phyloP scores from a whole-genome alignment of 2,888 invertebrate genomes.

The Cantharis flavilabris region DNA sequence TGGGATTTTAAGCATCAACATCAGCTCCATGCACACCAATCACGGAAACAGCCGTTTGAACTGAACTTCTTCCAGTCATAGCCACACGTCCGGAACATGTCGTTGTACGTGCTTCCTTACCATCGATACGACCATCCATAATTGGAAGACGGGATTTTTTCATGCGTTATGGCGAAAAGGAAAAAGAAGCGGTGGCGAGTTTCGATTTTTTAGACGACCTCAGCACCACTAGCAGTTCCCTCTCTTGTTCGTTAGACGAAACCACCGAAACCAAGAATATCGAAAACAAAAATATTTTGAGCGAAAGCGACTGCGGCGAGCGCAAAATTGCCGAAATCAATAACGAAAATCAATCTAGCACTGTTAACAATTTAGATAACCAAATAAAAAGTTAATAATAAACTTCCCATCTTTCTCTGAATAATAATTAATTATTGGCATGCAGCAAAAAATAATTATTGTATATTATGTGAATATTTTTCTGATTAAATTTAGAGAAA shows the following conservation, averaged over 20 bases:
- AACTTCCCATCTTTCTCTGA: neutral
- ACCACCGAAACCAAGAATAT: constrained; percentile 24
- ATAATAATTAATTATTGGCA: neutral
- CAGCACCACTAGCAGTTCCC: constrained; percentile 45
- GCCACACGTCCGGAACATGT: constrained; percentile 63
- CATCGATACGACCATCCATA: constrained; percentile 68
- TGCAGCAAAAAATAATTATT: neutral
- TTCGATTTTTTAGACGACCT: constrained; percentile 81
- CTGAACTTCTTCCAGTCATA: constrained; percentile 59
- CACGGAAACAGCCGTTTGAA: constrained; percentile 56
- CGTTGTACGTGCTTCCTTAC: constrained; percentile 59
- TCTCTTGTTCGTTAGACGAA: constrained; percentile 46
- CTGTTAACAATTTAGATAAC: constrained; percentile 12
- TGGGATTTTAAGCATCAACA: constrained; percentile 53
- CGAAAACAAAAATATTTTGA: constrained; percentile 10
- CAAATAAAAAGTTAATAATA: constrained; percentile 21
- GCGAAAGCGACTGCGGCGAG: neutral
- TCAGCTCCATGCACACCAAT: constrained; percentile 56
- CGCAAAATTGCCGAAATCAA: constrained; percentile 10
- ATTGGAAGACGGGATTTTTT: constrained; percentile 78
- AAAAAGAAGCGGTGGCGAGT: constrained; percentile 76
- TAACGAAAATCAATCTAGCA: constrained; percentile 1
- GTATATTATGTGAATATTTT: constrained; percentile 14
- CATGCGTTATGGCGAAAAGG: constrained; percentile 77
- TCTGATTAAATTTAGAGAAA: neutral